These are phyloP conservation scores for Xestoiulus laeticollis DNA, from an alignment of 2,888 invertebrate genomes.

Conservation along the genomic window DNA sequence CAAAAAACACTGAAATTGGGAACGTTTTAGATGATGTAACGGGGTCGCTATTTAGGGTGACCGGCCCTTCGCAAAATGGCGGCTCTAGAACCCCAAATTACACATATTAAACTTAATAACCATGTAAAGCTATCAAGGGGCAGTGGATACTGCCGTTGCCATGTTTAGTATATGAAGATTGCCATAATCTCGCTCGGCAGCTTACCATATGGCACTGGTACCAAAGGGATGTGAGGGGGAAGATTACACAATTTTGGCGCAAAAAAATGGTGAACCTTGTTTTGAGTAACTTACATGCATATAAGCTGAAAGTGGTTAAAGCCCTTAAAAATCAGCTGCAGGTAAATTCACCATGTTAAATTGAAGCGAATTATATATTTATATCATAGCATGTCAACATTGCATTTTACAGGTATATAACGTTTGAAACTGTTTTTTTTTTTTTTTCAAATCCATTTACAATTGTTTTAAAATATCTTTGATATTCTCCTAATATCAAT, in stretches of 20 bases:
- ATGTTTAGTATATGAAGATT: neutral
- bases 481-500: too few species aligned
- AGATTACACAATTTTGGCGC: neutral
- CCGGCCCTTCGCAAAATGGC: neutral
- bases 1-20: neutral
- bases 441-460: too few species aligned
- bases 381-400: too few species aligned
- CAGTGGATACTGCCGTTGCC: neutral
- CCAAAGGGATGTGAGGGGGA: neutral
- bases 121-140: neutral
- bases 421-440: too few species aligned
- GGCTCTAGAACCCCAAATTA: slow-evolving; percentile 1
- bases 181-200: neutral
- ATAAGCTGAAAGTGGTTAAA: neutral
- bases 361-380: too few species aligned
- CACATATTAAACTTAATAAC: neutral
- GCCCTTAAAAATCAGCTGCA: neutral
- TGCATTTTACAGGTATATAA: too few species aligned
- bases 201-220: neutral
- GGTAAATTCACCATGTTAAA: too few species aligned
- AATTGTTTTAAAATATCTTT: too few species aligned
- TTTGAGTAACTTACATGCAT: neutral
- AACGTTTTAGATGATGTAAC: neutral
- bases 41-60: neutral
- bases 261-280: neutral